Evolutionary conservation across 2,113 vertebrate species (phyloP), one percentile per base, ranked within the genome.

Genomic region (rat (Rattus norvegicus)): DNA sequence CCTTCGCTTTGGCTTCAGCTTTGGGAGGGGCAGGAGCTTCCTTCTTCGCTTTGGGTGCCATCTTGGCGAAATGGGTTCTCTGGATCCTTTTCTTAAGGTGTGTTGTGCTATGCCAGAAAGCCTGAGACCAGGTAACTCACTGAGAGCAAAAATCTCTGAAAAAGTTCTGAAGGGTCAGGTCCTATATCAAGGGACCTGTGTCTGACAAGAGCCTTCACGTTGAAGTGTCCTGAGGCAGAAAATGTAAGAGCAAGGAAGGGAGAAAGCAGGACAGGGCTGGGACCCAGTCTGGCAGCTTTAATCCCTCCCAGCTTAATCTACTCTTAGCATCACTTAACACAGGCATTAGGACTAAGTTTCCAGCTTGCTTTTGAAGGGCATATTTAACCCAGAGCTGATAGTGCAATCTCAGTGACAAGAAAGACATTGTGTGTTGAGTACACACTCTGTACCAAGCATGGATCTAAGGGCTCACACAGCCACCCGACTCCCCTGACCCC

Each of bases 341-440:
- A 13, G 4, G 28, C 70, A 59, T 22, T 36, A 59, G 28, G 72
- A 47, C 30, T 36, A 36, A 3, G 56, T 76, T 47, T 63, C 28
- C 39, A 47, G 14, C 56, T 14, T 47, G 11, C 56, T 36, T 24
- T 8, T 20, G 14, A 39, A 28, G 52, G 70, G 59, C 30, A 52
- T 7, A 47, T 10, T 61, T 24, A 75, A 43, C 54, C 54, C 67
- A 84, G n/a, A 43, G 26, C 61, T 49, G 39, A 56, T 5, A 56
- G 24, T 36, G 26, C 4, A 39, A 14, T 36, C 84, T 49, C 19
- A 52, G 1, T 9, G 14, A 61, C 0, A 1, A 7, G 30, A 11
- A 4, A 52, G 76, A 39, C 11, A 1, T 24, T 1, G 0, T 5
- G 19, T 39, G 63, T 10, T 0, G 2, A 43, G 75, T 3, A 0